A percentile compares a stretch with the other conserved stretches of the same genome.
Conservation (phyloP, 2,113 vertebrate genomes). For the Paedocypris sp. region DNA sequence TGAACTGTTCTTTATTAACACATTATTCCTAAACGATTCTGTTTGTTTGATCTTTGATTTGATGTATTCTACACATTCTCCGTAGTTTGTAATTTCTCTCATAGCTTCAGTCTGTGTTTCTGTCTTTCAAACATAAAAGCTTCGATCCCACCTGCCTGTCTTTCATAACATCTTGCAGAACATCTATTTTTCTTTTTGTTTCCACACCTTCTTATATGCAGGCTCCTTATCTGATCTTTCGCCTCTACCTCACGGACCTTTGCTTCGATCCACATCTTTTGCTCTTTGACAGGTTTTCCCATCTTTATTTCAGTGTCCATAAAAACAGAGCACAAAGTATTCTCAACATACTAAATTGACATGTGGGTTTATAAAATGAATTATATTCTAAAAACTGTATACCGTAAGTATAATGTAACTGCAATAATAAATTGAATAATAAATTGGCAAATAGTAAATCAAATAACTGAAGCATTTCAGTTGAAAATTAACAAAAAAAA, state of each 20-base stretch:
- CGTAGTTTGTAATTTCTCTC: neutral
- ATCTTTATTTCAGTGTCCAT: neutral
- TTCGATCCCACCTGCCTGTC: conserved; percentile 2
- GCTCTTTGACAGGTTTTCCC: neutral
- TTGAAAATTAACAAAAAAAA: too few species aligned
- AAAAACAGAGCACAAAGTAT: neutral
- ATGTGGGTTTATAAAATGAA: too few species aligned
- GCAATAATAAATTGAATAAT: too few species aligned
- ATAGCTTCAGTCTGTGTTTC: neutral
- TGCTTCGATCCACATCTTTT: neutral
- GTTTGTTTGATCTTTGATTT: neutral
- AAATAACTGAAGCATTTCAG: too few species aligned
- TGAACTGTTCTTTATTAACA: neutral
- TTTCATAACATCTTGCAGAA: neutral
- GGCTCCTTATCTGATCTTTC: neutral
- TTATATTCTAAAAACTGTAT: too few species aligned
- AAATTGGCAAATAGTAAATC: too few species aligned
- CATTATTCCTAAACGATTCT: neutral
- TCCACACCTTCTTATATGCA: conserved; percentile 1
- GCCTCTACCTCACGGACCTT: neutral
- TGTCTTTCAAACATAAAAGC: conserved; percentile 12
- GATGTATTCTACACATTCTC: neutral
- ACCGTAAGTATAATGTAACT: too few species aligned
- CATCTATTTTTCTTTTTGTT: conserved; percentile 3
- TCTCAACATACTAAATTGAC: too few species aligned